Evolutionary conservation across 2,113 vertebrate genomes (phyloP), one percentile per base, ranked within the genome.

Genomic region (Nematolebias whitei): DNA sequence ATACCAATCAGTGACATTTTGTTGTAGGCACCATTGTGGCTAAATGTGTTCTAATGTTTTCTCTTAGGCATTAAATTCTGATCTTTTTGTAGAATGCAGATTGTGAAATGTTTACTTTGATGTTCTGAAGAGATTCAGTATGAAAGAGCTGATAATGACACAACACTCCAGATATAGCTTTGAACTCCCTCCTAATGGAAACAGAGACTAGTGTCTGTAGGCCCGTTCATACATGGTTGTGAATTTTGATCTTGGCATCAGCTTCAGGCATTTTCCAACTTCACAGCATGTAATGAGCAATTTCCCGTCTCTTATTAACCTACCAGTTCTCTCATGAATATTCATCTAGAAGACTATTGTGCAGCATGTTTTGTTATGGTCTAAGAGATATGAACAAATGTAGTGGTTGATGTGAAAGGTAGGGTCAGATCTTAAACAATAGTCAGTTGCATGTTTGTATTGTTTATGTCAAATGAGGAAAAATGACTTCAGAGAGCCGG

Each of bases 171-270:
- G 52, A 29, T 3, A 70, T 73, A 57, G 81, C 84, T 90, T 88
- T 88, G 84, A 89, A 85, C 76, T 81, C 40, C 53, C 72, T 74
- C 63, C 57, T 82, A 68, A 80, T 77, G 79, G 64, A 72, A 80
- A 77, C 51, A 66, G 64, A 78, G 66, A 74, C 70, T 63, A 10
- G 80, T 50, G 82, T 85, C 83, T 83, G 52, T 84, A 83, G 84
- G 77, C 71, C 40, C 58, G 7, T 16, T 48, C 78, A 73, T 76
- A 65, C 80, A 76, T 74, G 79, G 75, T 78, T 59, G 10, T 80
- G 82, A 71, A 78, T 78, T 90, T 87, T 86, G 83, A 90, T 88
- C 82, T 86, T 44, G 6, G 67, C 65, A 63, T 80, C 84, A 61
- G 84, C 86, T 87, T 54, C 55, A 59, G 84, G 83, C 87, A 57